Percentiles rank a stretch among this genome's conserved stretches.
Conservation (phyloP, 1,140 invertebrate species). For the Sitobion miscanthi region DNA sequence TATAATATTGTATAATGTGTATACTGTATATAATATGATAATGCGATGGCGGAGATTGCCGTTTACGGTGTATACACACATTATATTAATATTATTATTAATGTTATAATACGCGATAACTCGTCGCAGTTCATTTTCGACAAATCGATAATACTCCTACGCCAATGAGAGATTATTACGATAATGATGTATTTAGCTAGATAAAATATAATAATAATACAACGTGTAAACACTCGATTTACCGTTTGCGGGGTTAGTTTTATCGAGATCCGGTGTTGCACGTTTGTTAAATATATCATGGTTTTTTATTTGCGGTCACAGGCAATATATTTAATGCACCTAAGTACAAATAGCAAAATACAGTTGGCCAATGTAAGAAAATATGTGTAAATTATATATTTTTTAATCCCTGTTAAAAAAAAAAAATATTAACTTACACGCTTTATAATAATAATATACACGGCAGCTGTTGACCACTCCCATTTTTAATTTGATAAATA, state of each 20-base stretch:
- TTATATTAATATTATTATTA: background rate
- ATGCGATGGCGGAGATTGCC: background rate
- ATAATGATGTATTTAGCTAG: background rate
- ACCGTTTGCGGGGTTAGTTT: too few species aligned
- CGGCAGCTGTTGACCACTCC: too few species aligned
- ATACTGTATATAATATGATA: background rate
- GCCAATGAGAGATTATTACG: background rate
- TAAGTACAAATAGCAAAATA: too few species aligned
- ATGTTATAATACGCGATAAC: background rate
- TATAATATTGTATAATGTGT: background rate
- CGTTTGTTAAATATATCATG: too few species aligned
- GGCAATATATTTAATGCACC: background rate
- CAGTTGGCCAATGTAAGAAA: too few species aligned
- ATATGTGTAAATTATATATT: background rate
- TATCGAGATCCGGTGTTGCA: background rate
- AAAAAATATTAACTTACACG: too few species aligned
- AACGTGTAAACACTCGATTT: too few species aligned
- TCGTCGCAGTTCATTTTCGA: background rate
- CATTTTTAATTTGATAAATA: too few species aligned
- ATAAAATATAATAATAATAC: background rate
- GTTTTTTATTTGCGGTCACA: too few species aligned
- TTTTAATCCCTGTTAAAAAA: too few species aligned
- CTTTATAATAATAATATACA: too few species aligned
- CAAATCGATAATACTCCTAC: slow-evolving; percentile 12
- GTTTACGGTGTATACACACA: background rate